These are phyloP conservation scores for Sarcophaga rosellei DNA, from an alignment of 2,888 invertebrate species.

Conservation along the genomic window DNA sequence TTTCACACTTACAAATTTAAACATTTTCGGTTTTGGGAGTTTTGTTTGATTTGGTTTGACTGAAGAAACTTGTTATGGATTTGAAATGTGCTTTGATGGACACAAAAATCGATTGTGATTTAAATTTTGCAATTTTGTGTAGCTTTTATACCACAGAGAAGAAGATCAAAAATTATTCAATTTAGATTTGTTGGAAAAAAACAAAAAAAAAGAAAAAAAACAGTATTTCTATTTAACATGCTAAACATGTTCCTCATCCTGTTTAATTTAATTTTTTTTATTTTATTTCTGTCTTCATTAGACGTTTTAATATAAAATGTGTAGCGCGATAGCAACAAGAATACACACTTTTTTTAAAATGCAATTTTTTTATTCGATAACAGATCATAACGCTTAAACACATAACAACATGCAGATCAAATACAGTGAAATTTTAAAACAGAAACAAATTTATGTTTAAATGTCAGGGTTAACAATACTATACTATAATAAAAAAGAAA, in stretches of 20 bases:
- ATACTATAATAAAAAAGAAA: conserved; percentile 1
- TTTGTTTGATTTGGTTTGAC: background rate
- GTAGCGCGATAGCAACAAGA: conserved; percentile 9
- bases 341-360: conserved; percentile 27
- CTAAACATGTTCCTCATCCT: conserved; percentile 79
- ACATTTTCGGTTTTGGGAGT: conserved; percentile 71
- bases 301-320: conserved; percentile 26
- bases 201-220: conserved; percentile 42
- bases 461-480: conserved; percentile 77
- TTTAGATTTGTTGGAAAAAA: conserved; percentile 15
- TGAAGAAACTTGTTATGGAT: conserved; percentile 40
- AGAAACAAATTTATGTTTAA: conserved; percentile 66
- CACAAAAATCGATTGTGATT: conserved; percentile 69
- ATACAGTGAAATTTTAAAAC: conserved; percentile 11
- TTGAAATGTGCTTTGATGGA: conserved; percentile 72
- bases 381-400: background rate
- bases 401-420: background rate
- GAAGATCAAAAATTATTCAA: conserved; percentile 21
- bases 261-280: conserved; percentile 64
- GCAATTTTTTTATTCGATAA: conserved; percentile 27
- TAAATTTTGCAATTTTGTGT: conserved; percentile 34
- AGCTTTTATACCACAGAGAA: conserved; percentile 74
- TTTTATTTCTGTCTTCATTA: conserved; percentile 8
- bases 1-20: conserved; percentile 76
- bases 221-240: conserved; percentile 73